Percentiles rank a stretch among this genome's conserved stretches.
Conservation (phyloP, 2,113 vertebrate species). For the Diglossa brunneiventris region DNA sequence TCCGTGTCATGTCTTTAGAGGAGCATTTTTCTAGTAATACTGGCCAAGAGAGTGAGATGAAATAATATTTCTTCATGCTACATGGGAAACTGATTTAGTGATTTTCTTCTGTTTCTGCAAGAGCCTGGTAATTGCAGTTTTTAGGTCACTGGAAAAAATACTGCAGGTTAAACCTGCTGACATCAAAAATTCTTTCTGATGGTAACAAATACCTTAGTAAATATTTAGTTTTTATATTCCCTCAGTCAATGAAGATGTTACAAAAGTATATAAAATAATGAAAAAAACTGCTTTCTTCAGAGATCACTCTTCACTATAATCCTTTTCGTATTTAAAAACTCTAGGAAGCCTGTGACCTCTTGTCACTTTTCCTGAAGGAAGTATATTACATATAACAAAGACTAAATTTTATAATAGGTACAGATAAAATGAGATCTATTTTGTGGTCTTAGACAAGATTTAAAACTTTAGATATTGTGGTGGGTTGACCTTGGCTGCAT, state of each 20-base stretch:
- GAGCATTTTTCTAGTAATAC: neutral
- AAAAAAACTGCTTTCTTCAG: neutral
- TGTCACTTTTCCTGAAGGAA: neutral
- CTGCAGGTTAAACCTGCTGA: neutral
- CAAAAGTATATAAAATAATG: neutral
- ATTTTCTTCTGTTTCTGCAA: neutral
- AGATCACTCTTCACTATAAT: neutral
- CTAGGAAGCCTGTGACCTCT: neutral
- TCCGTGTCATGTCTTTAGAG: neutral
- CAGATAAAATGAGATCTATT: neutral
- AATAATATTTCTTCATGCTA: slow-evolving; percentile 31
- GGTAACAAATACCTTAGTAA: neutral
- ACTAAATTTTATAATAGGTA: neutral
- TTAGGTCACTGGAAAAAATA: neutral
- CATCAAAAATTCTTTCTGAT: neutral
- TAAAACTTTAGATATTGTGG: neutral
- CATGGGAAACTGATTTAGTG: slow-evolving; percentile 17
- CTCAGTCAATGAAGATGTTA: neutral
- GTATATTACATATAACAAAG: neutral
- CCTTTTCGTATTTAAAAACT: neutral
- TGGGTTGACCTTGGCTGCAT: neutral
- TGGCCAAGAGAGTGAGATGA: slow-evolving; percentile 15
- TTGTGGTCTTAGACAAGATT: neutral
- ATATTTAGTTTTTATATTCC: neutral
- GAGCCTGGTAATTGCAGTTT: neutral